A percentile compares a stretch with the other conserved stretches of the same genome.
Evolutionary conservation across 2,888 invertebrate species (phyloP).

Genomic region (Temnothorax unifasciatus): DNA sequence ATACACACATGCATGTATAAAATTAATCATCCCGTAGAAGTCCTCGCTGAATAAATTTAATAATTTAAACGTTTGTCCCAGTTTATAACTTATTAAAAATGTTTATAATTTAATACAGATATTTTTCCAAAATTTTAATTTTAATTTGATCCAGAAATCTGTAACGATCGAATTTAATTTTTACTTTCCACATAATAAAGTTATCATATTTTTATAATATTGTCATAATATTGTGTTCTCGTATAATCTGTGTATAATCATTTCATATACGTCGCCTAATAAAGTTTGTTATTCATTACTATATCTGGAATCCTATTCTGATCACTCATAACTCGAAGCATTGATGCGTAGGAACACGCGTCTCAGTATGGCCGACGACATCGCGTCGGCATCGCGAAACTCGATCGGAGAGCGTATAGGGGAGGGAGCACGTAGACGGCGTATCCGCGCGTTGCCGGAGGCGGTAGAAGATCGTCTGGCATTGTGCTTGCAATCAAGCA

Average conservation of each 20-base stretch:
- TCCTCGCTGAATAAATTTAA: neutral
- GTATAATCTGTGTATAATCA: neutral
- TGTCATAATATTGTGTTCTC: neutral
- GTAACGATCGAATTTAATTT: neutral
- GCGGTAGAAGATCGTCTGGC: constrained; percentile 84
- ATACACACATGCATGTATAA: neutral
- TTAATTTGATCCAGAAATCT: neutral
- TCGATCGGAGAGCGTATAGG: constrained; percentile 54
- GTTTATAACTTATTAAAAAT: neutral
- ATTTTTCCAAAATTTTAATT: neutral
- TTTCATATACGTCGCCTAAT: neutral
- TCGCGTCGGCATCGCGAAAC: constrained; percentile 41
- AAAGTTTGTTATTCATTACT: constrained; percentile 5
- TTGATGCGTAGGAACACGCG: neutral
- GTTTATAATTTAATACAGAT: neutral
- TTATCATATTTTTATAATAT: neutral
- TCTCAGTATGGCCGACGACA: constrained; percentile 28
- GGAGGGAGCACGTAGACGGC: constrained; percentile 73
- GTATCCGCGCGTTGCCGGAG: constrained; percentile 75
- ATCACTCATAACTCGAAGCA: neutral
- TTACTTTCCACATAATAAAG: neutral
- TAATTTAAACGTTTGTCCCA: neutral
- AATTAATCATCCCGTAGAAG: neutral
- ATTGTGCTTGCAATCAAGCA: constrained; percentile 85
- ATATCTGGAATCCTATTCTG: neutral